Base-by-base conservation (phyloP, 2,113 vertebrate species). In the Odocoileus hemionus region DNA sequence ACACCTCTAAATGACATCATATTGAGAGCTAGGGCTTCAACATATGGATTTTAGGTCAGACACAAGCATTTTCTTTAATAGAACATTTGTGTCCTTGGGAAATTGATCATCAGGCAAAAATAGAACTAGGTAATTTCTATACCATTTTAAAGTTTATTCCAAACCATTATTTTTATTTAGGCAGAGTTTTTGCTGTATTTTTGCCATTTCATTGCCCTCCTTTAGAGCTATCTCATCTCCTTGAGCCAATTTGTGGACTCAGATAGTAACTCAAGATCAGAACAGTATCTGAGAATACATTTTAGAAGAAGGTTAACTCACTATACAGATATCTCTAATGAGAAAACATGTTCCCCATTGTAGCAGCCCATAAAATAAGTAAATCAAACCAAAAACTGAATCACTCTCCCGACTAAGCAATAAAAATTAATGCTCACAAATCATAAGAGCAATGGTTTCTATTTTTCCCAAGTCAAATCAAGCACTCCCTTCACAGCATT, bases 381-480 rank as follows among this genome's bases (percentile, higher is more conserved):
- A 70, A 80, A 92, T 78, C 84, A 95, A 91, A 58, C 74, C 33
- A 89, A 89, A 86, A 79, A 25, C 30, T 19, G 60, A 93, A 14
- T 61, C 50, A 86, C 13, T 88, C 55, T 88, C 26, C 12, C 25
- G 85, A 93, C 60, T 64, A 95, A 79, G 28, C 47, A 93, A 58
- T 91, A 78, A 94, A 95, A 95, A 57, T 57, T 26, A 92, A 80
- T 95, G 82, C 5, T 91, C 78, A 88, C 52, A 90, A 86, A 91
- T 70, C 52, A 91, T 58, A 85, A 88, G 25, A 92, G 60, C 61
- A 47, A 87, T 85, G 50, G 3, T 36, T 95, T 90, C 33, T 85
- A 10, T n/a, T 97, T 96, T 80, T 86, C 57, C 19, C 39, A 94
- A 64, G 90, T 95, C 61, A 87, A 92, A 92, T 25, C 76, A 76